phyloP scores from a whole-genome alignment of 1,140 invertebrate genomes.

The Hormaphis cornu region DNA sequence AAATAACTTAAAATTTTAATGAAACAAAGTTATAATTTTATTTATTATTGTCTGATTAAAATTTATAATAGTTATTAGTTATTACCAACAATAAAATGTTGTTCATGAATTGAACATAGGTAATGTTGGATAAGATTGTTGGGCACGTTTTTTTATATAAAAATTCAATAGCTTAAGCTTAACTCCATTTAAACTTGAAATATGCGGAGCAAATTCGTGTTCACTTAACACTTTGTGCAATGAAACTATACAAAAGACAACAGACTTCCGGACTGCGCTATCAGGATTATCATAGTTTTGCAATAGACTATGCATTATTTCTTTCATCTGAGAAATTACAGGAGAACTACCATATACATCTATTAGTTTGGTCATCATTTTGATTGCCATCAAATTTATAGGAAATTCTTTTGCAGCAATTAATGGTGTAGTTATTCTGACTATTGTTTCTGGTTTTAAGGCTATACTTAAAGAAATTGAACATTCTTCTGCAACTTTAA shows the following conservation, averaged over 20 bases:
- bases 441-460: slow-evolving; percentile 46
- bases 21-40: neutral
- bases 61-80: too few relatives aligned
- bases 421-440: slow-evolving; percentile 58
- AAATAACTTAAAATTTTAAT: too few relatives aligned
- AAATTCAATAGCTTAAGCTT: slow-evolving; percentile 71
- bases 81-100: too few relatives aligned
- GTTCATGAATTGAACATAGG: slow-evolving; percentile 26
- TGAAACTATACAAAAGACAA: slow-evolving; percentile 90
- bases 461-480: slow-evolving; percentile 33
- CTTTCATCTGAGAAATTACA: slow-evolving; percentile 60
- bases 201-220: slow-evolving; percentile 48
- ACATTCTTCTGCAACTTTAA: slow-evolving; percentile 41
- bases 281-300: slow-evolving; percentile 79
- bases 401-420: slow-evolving; percentile 77
- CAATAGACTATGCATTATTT: slow-evolving; percentile 75
- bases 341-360: slow-evolving; percentile 57
- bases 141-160: slow-evolving; percentile 57
- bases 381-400: slow-evolving; percentile 79
- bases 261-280: slow-evolving; percentile 82
- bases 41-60: slow-evolving; percentile 5
- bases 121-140: slow-evolving; percentile 38
- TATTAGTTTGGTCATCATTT: slow-evolving; percentile 73
- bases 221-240: slow-evolving; percentile 50
- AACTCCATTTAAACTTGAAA: slow-evolving; percentile 67